These are phyloP conservation scores for Porites australiensis DNA, from an alignment of 64 coral and sea anemone species.

Conservation along the genomic window DNA sequence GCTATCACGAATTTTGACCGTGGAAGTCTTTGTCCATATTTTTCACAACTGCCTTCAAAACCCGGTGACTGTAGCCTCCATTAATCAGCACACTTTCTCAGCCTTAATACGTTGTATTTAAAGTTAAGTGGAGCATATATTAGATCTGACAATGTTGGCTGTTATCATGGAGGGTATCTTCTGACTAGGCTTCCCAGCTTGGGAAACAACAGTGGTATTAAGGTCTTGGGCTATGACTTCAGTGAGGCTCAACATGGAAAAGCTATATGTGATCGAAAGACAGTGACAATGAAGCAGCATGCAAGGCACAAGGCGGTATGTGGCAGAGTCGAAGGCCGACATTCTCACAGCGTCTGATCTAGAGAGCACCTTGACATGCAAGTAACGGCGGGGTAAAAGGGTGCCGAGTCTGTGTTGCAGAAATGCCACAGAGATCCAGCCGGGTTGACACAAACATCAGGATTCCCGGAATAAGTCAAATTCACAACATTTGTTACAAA, in stretches of 20 bases:
- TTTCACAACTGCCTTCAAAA: neutral
- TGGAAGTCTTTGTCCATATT: neutral
- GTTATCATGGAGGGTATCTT: conserved; percentile 39
- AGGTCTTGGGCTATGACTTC: conserved; percentile 28
- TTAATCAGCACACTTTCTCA: neutral
- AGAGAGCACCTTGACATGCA: neutral
- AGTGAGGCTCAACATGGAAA: conserved; percentile 33
- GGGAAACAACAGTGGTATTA: conserved; percentile 21
- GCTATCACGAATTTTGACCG: neutral
- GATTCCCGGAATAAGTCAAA: conserved; percentile 56
- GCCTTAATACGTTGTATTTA: neutral
- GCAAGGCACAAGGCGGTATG: neutral
- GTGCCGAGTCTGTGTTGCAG: conserved; percentile 27
- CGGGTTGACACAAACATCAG: conserved; percentile 16
- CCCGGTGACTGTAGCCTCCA: neutral
- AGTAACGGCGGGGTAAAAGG: conserved; percentile 42
- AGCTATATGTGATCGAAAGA: conserved; percentile 27
- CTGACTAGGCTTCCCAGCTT: conserved; percentile 34
- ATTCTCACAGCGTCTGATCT: conserved; percentile 35
- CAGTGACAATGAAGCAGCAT: conserved; percentile 37
- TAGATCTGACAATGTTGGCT: neutral
- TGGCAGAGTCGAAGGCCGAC: conserved; percentile 46
- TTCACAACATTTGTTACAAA: conserved; percentile 64
- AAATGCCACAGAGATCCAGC: conserved; percentile 32
- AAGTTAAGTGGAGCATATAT: conserved; percentile 1